Base-by-base conservation (phyloP, 1,140 invertebrate genomes). In the Temnothorax nylanderi region DNA sequence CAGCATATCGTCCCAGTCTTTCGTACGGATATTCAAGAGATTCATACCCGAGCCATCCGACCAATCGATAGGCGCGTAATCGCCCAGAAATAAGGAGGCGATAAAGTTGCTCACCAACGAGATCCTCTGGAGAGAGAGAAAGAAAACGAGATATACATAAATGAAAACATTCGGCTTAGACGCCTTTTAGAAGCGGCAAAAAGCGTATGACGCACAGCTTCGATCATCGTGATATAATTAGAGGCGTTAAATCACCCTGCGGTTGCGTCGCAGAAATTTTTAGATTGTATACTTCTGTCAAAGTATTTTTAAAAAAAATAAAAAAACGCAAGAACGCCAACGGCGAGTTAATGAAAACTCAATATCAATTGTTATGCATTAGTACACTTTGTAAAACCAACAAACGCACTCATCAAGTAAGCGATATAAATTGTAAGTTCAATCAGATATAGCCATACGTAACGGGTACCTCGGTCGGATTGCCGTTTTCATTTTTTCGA, bases 11-110 rank as follows among this genome's bases (percentile, higher is more conserved):
- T 97, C 96, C 99, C 99, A 99, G 58, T 96, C 95, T 95, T 98
- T 98, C 0, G 94, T 96, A 49, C 95, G 96, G 56, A 99, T 98
- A 94, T 99, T 97, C 81, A 99, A 95, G 18, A 99, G 96, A 95
- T 99, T 99, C 99, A 99, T 99, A 44, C 99, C 99, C 4, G 99
- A 99, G 0, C 97, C 99, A 96, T 99, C 99, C 0, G 98, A 97
- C 87, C 96, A 96, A 94, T 99, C 99, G 69, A 99, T 99, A 0
- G 98, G 97, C 0, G 98, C 98, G 92, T 99, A 98, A 91, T 97
- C 96, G 1, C 99, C 99, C n/a, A 99, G 93, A 90, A 99, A 98
- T 26, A 99, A 93, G 0, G 98, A 98, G 74, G 98, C 98, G 0
- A 97, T 96, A 95, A 99, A 99, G 91, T 98, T 99, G 93, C 99